phyloP scores from a whole-genome alignment of 2,113 vertebrate species.

The Chloroceryle aenea region DNA sequence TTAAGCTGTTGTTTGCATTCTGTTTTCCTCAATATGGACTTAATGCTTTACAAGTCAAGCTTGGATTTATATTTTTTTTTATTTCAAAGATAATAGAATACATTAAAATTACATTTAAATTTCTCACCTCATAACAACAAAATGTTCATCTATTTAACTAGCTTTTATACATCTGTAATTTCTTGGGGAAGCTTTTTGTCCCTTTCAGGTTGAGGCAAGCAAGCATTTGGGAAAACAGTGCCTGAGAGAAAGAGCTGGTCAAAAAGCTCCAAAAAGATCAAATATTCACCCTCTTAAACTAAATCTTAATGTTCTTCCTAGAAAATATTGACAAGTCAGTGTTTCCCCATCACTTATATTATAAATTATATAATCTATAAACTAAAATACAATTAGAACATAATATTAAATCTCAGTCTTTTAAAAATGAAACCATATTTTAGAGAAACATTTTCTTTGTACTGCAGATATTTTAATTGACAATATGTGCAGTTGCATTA shows the following conservation, averaged over 20 bases:
- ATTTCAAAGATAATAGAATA: neutral
- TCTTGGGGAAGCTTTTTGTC: neutral
- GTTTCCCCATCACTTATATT: neutral
- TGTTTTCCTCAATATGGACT: neutral
- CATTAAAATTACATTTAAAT: neutral
- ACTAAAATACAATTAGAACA: neutral
- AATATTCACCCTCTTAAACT: neutral
- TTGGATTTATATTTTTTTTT: accelerated
- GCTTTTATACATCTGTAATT: neutral
- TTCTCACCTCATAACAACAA: neutral
- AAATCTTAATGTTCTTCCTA: neutral
- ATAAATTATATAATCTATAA: neutral
- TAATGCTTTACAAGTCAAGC: neutral
- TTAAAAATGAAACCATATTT: neutral
- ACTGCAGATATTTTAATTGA: neutral
- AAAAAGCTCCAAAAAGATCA: neutral
- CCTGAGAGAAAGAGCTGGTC: neutral
- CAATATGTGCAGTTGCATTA: neutral
- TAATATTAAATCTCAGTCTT: neutral
- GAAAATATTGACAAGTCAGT: neutral
- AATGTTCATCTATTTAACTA: neutral
- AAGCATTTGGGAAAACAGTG: neutral
- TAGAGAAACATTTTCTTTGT: neutral
- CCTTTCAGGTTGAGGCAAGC: neutral
- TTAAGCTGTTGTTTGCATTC: neutral